Evolutionary conservation across 2,113 vertebrate genomes (phyloP).

Genomic region (Phalacrocorax carbo): DNA sequence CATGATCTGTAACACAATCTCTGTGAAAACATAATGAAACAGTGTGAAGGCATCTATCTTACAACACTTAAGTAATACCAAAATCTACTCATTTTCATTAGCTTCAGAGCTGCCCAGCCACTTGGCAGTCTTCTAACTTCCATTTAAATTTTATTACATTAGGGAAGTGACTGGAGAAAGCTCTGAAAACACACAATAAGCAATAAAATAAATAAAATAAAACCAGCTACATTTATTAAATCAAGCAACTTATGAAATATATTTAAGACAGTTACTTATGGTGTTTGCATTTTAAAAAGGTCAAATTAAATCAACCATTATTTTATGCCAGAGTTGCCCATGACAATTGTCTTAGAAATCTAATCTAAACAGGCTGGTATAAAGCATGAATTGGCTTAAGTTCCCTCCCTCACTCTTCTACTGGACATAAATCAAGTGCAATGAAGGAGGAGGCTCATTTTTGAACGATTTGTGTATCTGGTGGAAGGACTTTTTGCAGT

Average conservation of each 20-base stretch:
- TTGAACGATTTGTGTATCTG: background rate
- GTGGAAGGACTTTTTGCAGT: background rate
- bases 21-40: background rate
- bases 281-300: background rate
- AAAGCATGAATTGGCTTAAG: background rate
- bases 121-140: background rate
- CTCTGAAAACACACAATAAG: background rate
- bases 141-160: background rate
- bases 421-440: background rate
- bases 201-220: background rate
- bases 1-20: background rate
- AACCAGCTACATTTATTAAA: background rate
- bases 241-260: background rate
- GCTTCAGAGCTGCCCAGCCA: background rate
- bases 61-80: background rate
- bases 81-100: background rate
- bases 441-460: background rate
- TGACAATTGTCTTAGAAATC: background rate
- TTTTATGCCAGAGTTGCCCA: background rate
- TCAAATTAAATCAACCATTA: slow-evolving; percentile 20
- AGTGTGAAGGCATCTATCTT: background rate
- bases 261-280: background rate
- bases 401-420: background rate
- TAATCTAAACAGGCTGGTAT: background rate
- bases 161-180: background rate